These are phyloP conservation scores for Oscheius sp. DNA, from an alignment of 2,888 invertebrate genomes.

Conservation along the genomic window DNA sequence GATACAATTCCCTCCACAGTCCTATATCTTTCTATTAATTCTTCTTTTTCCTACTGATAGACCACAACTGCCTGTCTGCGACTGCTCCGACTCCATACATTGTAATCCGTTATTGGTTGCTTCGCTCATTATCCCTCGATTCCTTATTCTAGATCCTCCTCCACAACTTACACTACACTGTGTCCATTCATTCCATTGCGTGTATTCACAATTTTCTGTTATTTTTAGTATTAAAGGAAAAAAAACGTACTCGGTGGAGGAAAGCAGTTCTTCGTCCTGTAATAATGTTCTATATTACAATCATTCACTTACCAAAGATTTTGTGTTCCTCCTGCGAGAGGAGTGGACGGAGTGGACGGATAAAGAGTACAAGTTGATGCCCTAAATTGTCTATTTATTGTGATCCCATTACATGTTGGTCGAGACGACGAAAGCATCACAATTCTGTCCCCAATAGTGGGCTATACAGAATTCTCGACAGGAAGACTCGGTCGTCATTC, in stretches of 20 bases:
- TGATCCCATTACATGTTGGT: neutral
- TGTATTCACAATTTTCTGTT: conserved; percentile 32
- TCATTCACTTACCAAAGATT: no score
- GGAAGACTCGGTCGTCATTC: conserved; percentile 24
- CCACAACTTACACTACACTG: conserved; percentile 22
- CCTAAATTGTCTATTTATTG: neutral
- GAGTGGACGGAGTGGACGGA: conserved; percentile 1
- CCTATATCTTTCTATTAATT: neutral
- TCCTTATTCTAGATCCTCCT: conserved; percentile 9
- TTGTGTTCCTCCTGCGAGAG: conserved; percentile 6
- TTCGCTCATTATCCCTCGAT: conserved; percentile 1
- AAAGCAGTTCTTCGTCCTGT: conserved; percentile 26
- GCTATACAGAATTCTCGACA: conserved; percentile 33
- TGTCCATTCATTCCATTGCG: conserved; percentile 27
- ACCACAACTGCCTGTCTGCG: conserved; percentile 24
- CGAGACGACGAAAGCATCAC: conserved; percentile 29
- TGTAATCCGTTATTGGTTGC: conserved; percentile 21
- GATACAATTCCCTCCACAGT: conserved; percentile 21
- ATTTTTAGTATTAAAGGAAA: neutral
- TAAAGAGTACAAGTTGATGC: conserved; percentile 30
- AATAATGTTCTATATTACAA: no score
- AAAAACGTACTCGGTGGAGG: conserved; percentile 22
- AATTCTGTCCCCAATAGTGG: conserved; percentile 23
- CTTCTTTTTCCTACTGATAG: conserved; percentile 16
- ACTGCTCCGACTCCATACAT: conserved; percentile 31